These are phyloP conservation scores for Peromyscus attwateri DNA, from an alignment of 2,797 vertebrate species.

Conservation along the genomic window DNA sequence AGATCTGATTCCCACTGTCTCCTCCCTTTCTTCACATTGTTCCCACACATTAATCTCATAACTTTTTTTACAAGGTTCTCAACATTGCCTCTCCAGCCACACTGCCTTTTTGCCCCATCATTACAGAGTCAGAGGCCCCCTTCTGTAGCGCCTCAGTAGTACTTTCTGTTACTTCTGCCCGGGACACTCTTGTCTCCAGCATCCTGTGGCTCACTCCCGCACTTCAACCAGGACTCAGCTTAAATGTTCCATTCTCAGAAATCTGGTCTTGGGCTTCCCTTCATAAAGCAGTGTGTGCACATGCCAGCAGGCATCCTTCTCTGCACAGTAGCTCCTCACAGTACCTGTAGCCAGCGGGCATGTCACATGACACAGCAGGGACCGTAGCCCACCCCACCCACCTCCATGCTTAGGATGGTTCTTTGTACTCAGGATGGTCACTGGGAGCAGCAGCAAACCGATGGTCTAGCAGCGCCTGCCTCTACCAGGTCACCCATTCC, in stretches of 20 bases:
- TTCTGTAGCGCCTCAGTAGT: background rate
- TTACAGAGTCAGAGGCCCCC: background rate
- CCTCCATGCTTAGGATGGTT: background rate
- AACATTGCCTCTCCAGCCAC: background rate
- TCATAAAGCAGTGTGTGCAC: background rate
- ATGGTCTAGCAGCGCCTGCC: background rate
- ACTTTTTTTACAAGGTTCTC: background rate
- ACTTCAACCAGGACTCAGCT: background rate
- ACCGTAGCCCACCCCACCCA: background rate
- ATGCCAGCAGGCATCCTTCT: background rate
- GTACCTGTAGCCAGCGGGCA: background rate
- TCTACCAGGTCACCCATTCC: background rate
- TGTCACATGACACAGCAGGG: background rate
- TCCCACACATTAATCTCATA: background rate
- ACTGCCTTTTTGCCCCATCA: background rate
- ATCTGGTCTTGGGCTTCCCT: background rate
- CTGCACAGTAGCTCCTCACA: background rate
- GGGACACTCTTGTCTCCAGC: background rate
- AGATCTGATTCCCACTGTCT: background rate
- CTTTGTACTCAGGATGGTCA: background rate
- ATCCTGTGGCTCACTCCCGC: background rate
- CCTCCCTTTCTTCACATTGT: background rate
- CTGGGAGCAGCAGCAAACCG: background rate
- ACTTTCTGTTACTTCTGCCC: background rate
- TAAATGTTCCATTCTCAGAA: constrained; percentile 14